These are phyloP conservation scores for Phenganax subtilis DNA, from an alignment of 92 coral and sea anemone species.

Conservation along the genomic window DNA sequence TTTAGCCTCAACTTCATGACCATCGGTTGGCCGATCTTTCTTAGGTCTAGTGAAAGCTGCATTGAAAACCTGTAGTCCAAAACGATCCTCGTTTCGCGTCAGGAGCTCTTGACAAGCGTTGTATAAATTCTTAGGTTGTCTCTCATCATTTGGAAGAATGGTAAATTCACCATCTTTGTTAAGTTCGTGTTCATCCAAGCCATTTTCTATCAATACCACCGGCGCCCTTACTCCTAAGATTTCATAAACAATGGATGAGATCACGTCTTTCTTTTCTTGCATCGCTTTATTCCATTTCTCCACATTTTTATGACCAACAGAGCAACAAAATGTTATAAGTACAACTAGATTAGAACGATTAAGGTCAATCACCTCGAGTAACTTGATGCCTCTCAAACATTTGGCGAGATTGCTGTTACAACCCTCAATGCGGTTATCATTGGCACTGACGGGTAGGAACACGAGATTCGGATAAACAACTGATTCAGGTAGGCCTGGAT, in stretches of 20 bases:
- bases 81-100: background rate
- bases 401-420: background rate
- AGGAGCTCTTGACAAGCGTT: slow-evolving; percentile 4
- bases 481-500: background rate
- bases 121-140: slow-evolving; percentile 18
- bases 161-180: slow-evolving; percentile 12
- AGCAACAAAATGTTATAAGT: slow-evolving; percentile 14
- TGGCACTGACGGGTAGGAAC: slow-evolving; percentile 8
- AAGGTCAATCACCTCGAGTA: slow-evolving; percentile 2
- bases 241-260: slow-evolving; percentile 4
- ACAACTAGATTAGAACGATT: slow-evolving; percentile 1
- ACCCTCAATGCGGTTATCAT: background rate
- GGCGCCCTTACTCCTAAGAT: slow-evolving; percentile 5
- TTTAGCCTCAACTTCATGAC: slow-evolving; percentile 14
- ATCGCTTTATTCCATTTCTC: slow-evolving; percentile 13
- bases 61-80: slow-evolving; percentile 5
- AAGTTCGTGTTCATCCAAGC: slow-evolving; percentile 5
- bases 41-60: background rate
- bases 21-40: background rate
- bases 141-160: background rate
- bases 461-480: slow-evolving; percentile 16
- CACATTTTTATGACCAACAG: slow-evolving; percentile 3
- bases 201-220: slow-evolving; percentile 11
- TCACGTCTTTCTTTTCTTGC: slow-evolving; percentile 5
- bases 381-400: slow-evolving; percentile 11